Evolutionary conservation across 1,140 invertebrate genomes (phyloP), one percentile per base, ranked within the genome.

Genomic region (Drosophila trapezifrons): DNA sequence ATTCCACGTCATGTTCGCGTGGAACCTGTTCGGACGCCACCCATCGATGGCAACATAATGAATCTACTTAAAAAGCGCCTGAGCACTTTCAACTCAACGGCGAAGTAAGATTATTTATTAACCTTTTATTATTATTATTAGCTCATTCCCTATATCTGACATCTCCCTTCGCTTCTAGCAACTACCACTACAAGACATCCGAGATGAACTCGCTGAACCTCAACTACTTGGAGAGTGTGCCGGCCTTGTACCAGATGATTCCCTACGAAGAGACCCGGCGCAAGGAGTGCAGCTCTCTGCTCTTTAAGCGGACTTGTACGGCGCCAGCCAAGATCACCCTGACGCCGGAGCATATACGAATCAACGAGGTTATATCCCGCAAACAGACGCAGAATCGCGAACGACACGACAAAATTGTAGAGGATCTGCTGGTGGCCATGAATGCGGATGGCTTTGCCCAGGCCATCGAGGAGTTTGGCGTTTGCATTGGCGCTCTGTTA

Each of bases 181-280:
- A 82, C 72, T 91, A 90, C 47, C 93, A 93, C 59, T 78, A 94
- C 18, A 92, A 94, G 75, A 91, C 94, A 15, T 94, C 94, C 1
- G 94, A 96, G 77, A 94, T 96, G 54, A 95, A 94, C 18, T 94
- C 94, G 0, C 89, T 96, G 12, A 95, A 97, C 91, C 94, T 94
- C 58, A 93, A 91, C 22, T 96, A 95, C 77, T 78, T 95, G 43
- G 95, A 96, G 69, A 79, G 95, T 15, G 90, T 96, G 13, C 94
- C 95, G 2, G 92, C 93, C 7, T 90, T 96, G 18, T 97, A 96
- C 89, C 93, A 93, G 56, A 94, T 95, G 71, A 91, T 91, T 13
- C 65, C 83, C 6, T 84, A 85, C 42, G 59, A 80, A 6, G 75
- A 86, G 15, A 49, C 52, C 0, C 45, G 63, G 18, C 69, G 65